phyloP scores from a whole-genome alignment of 2,113 vertebrate genomes.

The Raja brachyura region DNA sequence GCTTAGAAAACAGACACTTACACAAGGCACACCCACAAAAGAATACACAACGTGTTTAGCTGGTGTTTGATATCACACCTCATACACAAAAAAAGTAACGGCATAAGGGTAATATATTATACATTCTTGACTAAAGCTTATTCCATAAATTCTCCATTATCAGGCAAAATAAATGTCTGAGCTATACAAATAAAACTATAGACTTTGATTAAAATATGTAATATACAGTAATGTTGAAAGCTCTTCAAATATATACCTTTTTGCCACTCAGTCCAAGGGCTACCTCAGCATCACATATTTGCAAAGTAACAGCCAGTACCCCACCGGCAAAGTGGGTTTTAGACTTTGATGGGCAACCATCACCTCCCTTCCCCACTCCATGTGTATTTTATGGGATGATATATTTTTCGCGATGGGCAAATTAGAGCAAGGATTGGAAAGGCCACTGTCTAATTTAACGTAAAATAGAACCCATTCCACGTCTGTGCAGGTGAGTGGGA shows the following conservation, averaged over 20 bases:
- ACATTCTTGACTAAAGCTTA: constrained; percentile 35
- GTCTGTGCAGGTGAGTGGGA: background rate
- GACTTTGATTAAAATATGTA: constrained; percentile 39
- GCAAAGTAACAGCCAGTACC: background rate
- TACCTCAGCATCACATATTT: constrained; percentile 2
- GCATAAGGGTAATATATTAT: constrained; percentile 36
- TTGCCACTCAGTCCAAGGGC: background rate
- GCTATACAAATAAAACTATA: constrained; percentile 37
- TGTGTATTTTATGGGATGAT: background rate
- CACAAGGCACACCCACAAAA: background rate
- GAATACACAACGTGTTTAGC: constrained; percentile 12
- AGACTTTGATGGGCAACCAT: background rate
- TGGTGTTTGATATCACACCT: constrained; percentile 17
- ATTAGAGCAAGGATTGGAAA: background rate
- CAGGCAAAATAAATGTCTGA: constrained; percentile 37
- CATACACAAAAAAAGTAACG: constrained; percentile 12
- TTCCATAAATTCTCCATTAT: constrained; percentile 36
- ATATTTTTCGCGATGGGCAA: background rate
- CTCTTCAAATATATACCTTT: constrained; percentile 8
- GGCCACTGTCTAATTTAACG: background rate
- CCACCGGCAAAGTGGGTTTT: background rate
- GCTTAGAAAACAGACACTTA: background rate
- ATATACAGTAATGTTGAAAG: constrained; percentile 27
- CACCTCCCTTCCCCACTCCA: background rate
- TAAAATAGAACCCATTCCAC: background rate